A percentile compares a stretch with the other conserved stretches of the same genome.
phyloP scores from a whole-genome alignment of 2,797 vertebrate species.

The Acipenser oxyrinchus region DNA sequence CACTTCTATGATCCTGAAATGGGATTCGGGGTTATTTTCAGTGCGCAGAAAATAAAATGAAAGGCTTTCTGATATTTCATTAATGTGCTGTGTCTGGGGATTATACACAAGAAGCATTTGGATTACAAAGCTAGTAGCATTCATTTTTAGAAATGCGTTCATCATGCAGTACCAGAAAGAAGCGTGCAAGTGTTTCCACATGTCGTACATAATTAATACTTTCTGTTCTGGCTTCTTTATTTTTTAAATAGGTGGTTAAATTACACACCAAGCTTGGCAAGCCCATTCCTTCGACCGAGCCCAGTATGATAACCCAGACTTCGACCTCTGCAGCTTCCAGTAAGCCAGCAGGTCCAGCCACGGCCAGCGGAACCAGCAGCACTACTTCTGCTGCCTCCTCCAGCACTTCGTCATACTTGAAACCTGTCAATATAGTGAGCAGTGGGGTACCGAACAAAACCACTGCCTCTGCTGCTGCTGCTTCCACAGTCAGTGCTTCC shows the following conservation, averaged over 20 bases:
- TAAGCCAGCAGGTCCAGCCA: constrained; percentile 66
- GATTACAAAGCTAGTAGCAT: no score
- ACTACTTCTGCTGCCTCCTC: constrained; percentile 52
- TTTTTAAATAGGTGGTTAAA: constrained; percentile 80
- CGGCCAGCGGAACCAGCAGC: constrained; percentile 61
- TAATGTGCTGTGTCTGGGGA: no score
- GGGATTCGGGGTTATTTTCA: no score
- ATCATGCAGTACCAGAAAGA: no score
- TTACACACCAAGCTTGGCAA: constrained; percentile 96
- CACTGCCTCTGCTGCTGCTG: constrained; percentile 46
- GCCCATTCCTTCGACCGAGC: constrained; percentile 95
- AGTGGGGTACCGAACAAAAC: constrained; percentile 48
- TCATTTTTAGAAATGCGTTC: no score
- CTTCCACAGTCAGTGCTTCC: constrained; percentile 46
- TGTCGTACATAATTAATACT: no score
- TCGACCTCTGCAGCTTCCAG: constrained; percentile 67
- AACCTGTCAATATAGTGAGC: constrained; percentile 61
- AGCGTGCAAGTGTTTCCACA: no score
- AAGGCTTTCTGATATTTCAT: no score
- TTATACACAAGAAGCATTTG: no score
- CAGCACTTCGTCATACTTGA: constrained; percentile 62
- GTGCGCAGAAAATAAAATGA: no score
- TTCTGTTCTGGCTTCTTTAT: background rate
- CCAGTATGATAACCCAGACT: constrained; percentile 82
- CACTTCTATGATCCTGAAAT: no score